Evolutionary conservation across 2,113 vertebrate genomes (phyloP).

Genomic region (Sclerurus mexicanus): DNA sequence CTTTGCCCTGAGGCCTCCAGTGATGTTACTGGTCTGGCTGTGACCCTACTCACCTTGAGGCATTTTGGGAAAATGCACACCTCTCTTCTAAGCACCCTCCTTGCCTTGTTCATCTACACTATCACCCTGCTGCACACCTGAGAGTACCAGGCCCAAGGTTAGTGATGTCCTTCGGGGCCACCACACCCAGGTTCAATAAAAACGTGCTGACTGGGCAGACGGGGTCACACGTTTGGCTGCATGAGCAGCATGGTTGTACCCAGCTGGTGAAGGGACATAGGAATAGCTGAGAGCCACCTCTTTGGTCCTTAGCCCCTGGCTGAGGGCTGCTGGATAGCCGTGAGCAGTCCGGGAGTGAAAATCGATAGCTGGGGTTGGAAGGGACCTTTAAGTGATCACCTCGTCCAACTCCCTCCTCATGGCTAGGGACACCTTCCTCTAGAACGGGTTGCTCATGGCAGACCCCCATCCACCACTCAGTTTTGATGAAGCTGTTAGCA

Average conservation of each 20-base stretch:
- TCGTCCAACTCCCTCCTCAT: fast-evolving
- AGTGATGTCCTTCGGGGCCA: background rate
- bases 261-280: background rate
- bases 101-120: background rate
- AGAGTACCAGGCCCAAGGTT: background rate
- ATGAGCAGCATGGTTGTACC: fast-evolving
- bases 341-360: background rate
- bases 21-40: background rate
- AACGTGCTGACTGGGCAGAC: fast-evolving
- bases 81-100: background rate
- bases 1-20: background rate
- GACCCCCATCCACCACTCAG: background rate
- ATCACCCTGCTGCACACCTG: background rate
- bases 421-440: background rate
- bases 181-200: background rate
- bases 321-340: background rate
- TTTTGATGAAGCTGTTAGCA: background rate
- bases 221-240: background rate
- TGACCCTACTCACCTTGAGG: background rate
- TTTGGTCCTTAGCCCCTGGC: background rate
- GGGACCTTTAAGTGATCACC: background rate
- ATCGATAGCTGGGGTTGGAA: background rate
- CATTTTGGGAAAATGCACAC: background rate
- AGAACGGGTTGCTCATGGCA: background rate
- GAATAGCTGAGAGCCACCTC: background rate